These are phyloP conservation scores for Hydriomena furcata DNA, from an alignment of 2,888 invertebrate genomes.

Conservation along the genomic window DNA sequence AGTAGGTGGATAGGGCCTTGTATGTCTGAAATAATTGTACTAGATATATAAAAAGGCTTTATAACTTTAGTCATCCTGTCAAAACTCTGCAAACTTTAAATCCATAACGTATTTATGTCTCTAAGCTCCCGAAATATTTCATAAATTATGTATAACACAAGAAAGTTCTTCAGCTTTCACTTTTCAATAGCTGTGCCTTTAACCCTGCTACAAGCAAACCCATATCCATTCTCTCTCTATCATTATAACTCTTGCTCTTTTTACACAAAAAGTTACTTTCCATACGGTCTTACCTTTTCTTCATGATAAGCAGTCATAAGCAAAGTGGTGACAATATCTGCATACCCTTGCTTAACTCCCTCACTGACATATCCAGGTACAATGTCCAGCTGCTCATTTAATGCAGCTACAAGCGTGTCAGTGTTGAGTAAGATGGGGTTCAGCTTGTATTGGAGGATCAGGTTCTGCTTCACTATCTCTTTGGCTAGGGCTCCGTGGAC, in stretches of 20 bases:
- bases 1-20: slow-evolving; percentile 59
- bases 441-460: slow-evolving; percentile 67
- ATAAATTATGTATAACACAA: no score
- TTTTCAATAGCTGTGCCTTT: no score
- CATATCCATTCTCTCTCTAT: no score
- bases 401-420: slow-evolving; percentile 53
- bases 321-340: slow-evolving; percentile 52
- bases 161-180: no score
- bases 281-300: slow-evolving; percentile 62
- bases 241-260: no score
- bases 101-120: no score
- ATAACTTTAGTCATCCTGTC: no score
- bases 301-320: slow-evolving; percentile 64
- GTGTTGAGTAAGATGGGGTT: slow-evolving; percentile 60
- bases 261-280: no score
- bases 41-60: no score
- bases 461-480: slow-evolving; percentile 72
- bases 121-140: no score
- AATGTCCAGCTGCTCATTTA: slow-evolving; percentile 57
- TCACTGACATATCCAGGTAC: slow-evolving; percentile 46
- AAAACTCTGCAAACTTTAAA: no score
- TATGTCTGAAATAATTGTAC: slow-evolving; percentile 56
- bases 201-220: no score
- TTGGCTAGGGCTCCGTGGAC: slow-evolving; percentile 74
- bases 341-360: slow-evolving; percentile 54